phyloP scores from a whole-genome alignment of 2,888 invertebrate genomes.

The Agriopis leucophaearia region DNA sequence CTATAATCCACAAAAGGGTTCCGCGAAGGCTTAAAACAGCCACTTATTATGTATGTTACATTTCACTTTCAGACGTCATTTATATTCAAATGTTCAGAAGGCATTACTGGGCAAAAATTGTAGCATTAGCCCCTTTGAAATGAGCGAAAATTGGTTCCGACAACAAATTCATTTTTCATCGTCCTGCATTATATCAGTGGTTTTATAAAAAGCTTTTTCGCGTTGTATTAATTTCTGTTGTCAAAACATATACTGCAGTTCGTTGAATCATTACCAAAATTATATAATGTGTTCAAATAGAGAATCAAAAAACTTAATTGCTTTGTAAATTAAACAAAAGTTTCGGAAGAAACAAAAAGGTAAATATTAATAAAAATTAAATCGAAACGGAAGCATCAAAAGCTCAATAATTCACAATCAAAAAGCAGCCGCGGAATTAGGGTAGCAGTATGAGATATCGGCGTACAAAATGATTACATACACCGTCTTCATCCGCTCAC shows the following conservation, averaged over 20 bases:
- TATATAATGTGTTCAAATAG: background rate
- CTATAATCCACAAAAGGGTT: slow-evolving; percentile 84
- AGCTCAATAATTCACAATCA: slow-evolving; percentile 83
- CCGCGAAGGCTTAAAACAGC: slow-evolving; percentile 85
- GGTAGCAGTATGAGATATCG: slow-evolving; percentile 80
- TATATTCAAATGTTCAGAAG: slow-evolving; percentile 86
- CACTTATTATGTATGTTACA: slow-evolving; percentile 87
- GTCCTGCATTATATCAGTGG: slow-evolving; percentile 50
- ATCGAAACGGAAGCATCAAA: slow-evolving; percentile 80
- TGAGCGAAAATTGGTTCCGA: slow-evolving; percentile 74
- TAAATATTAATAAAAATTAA: slow-evolving; percentile 75
- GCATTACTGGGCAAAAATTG: slow-evolving; percentile 85
- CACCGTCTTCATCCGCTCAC: slow-evolving; percentile 81
- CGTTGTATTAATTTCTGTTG: slow-evolving; percentile 29
- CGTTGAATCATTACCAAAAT: background rate
- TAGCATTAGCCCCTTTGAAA: slow-evolving; percentile 82
- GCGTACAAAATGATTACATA: slow-evolving; percentile 84
- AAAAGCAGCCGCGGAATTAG: slow-evolving; percentile 81
- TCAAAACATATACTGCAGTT: background rate
- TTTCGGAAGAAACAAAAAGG: slow-evolving; percentile 52
- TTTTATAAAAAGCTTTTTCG: slow-evolving; percentile 44
- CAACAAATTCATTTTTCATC: slow-evolving; percentile 67
- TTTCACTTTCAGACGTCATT: slow-evolving; percentile 87
- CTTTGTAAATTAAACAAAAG: slow-evolving; percentile 28
- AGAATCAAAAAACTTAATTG: background rate